A percentile compares a stretch with the other conserved stretches of the same genome.
phyloP scores from a whole-genome alignment of 2,888 invertebrate species.

The Eugnorisma glareosa region DNA sequence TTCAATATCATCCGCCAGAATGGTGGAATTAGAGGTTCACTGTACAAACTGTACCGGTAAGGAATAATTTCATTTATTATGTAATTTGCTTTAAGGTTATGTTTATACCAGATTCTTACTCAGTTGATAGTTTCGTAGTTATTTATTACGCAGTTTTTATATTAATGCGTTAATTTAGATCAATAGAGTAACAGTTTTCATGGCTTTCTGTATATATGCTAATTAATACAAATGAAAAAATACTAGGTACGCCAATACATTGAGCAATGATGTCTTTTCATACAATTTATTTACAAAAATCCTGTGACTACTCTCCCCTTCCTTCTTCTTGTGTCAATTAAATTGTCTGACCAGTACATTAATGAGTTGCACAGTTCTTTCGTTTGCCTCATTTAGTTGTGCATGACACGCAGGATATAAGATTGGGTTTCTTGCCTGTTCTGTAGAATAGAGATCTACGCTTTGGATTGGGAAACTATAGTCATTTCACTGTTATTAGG shows the following conservation, averaged over 20 bases:
- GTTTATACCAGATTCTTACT: slow-evolving; percentile 60
- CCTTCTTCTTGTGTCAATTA: background rate
- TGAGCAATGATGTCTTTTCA: background rate
- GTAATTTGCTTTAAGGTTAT: slow-evolving; percentile 81
- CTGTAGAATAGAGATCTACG: background rate
- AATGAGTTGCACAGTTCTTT: background rate
- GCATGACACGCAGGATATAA: background rate
- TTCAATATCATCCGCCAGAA: slow-evolving; percentile 93
- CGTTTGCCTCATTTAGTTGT: background rate
- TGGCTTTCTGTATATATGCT: background rate
- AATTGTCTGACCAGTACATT: background rate
- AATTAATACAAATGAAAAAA: background rate
- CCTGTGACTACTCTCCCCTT: too few species aligned
- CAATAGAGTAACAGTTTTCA: too few species aligned
- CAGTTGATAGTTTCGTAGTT: background rate
- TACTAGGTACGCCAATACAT: background rate
- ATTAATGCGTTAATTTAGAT: background rate
- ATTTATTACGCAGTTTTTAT: background rate
- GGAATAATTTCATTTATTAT: slow-evolving; percentile 76
- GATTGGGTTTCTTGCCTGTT: background rate
- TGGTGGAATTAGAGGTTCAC: slow-evolving; percentile 93
- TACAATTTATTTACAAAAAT: background rate
- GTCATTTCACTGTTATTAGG: background rate
- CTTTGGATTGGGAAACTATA: background rate
- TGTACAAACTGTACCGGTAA: slow-evolving; percentile 94